phyloP scores from a whole-genome alignment of 2,113 vertebrate genomes.

The Balaeniceps rex region DNA sequence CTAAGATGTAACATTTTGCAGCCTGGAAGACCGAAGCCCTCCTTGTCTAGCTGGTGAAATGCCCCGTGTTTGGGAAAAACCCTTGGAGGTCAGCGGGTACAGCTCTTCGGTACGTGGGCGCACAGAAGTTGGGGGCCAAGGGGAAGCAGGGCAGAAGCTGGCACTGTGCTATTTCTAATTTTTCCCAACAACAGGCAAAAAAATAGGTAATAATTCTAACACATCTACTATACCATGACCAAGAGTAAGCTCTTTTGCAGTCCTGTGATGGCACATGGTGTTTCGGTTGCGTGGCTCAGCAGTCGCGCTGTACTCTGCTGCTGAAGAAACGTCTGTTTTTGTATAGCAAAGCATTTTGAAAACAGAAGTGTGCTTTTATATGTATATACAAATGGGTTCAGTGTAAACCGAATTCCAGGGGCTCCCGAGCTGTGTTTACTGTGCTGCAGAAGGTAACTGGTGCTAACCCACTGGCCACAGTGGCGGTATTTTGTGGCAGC shows the following conservation, averaged over 20 bases:
- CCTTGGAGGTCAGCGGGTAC: neutral
- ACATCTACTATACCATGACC: rapidly evolving
- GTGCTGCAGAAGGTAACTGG: neutral
- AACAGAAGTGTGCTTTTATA: neutral
- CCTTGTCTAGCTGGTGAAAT: neutral
- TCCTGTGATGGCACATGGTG: neutral
- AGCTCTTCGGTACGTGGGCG: rapidly evolving
- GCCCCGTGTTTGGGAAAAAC: neutral
- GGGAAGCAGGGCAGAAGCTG: neutral
- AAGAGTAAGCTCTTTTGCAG: neutral
- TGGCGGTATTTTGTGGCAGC: neutral
- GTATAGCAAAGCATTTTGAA: neutral
- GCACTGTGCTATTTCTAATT: neutral
- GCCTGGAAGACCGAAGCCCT: neutral
- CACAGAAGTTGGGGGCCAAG: neutral
- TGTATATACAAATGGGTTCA: neutral
- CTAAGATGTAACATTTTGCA: neutral
- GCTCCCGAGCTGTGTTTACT: neutral
- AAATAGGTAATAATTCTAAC: neutral
- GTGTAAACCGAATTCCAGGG: neutral
- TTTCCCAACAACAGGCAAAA: neutral
- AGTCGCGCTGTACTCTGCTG: neutral
- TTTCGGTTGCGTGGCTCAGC: neutral
- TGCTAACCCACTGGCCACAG: neutral
- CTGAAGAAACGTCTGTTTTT: neutral